Percentiles rank a stretch among this genome's conserved stretches.
phyloP scores from a whole-genome alignment of 1,140 invertebrate species.

The Lasioglossum albipes region DNA sequence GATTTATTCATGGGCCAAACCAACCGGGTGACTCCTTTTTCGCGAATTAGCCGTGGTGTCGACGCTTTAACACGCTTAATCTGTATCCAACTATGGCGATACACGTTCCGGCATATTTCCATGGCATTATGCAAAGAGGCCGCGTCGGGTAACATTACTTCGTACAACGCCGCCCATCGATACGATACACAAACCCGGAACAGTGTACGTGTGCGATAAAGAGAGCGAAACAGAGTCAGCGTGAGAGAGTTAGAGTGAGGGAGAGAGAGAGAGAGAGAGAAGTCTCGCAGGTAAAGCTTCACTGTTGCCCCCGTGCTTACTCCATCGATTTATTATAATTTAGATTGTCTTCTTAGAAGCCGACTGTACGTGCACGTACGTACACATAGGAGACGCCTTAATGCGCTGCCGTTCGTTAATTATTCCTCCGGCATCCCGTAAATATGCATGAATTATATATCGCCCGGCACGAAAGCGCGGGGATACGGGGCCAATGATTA shows the following conservation, averaged over 20 bases:
- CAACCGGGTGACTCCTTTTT: conserved; percentile 54
- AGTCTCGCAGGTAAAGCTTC: conserved; percentile 55
- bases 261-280: neutral
- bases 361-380: conserved; percentile 48
- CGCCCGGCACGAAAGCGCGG: conserved; percentile 54
- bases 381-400: conserved; percentile 52
- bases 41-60: conserved; percentile 65
- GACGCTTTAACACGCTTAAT: conserved; percentile 75
- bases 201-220: no score
- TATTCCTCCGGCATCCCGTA: conserved; percentile 71
- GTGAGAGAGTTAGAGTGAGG: neutral
- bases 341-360: conserved; percentile 71
- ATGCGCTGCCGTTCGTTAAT: conserved; percentile 69
- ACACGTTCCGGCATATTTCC: conserved; percentile 76
- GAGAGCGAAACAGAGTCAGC: no score
- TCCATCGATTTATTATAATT: conserved; percentile 77
- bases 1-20: conserved; percentile 62
- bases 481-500: conserved; percentile 55
- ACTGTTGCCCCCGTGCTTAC: conserved; percentile 51
- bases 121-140: conserved; percentile 76
- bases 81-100: conserved; percentile 74
- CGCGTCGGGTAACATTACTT: conserved; percentile 68
- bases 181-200: conserved; percentile 13
- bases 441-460: conserved; percentile 72
- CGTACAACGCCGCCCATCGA: conserved; percentile 55